These are phyloP conservation scores for Cacatua alba DNA, from an alignment of 2,113 vertebrate genomes.

Conservation along the genomic window DNA sequence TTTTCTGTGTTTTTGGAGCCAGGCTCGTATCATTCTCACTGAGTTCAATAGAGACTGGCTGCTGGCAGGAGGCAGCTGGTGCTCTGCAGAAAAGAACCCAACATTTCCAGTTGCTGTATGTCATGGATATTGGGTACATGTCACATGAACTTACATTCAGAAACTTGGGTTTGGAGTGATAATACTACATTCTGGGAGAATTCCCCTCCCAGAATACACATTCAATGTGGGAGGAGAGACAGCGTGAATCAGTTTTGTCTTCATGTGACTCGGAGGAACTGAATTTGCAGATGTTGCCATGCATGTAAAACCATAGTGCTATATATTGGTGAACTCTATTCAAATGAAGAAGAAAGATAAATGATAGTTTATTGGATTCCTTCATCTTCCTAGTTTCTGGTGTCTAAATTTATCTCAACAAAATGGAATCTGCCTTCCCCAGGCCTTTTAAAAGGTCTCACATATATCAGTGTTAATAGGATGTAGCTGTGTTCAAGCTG, in stretches of 20 bases:
- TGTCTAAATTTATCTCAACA: not conserved
- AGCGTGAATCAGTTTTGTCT: not conserved
- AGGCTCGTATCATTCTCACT: fast-evolving
- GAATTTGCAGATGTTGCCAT: not conserved
- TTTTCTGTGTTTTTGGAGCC: not conserved
- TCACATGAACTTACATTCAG: not conserved
- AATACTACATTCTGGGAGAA: not conserved
- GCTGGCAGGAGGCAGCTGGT: not conserved
- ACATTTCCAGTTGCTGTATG: not conserved
- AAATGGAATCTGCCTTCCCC: not conserved
- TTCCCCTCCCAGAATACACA: not conserved
- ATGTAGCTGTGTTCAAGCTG: not conserved
- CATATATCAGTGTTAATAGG: not conserved
- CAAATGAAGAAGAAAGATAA: not conserved
- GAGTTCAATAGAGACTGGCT: not conserved
- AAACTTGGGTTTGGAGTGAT: not conserved
- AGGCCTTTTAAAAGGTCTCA: not conserved
- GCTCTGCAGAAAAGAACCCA: not conserved
- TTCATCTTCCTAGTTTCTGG: not conserved
- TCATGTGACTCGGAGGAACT: not conserved
- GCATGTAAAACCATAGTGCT: not conserved
- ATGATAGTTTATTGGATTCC: not conserved
- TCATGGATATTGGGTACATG: not conserved
- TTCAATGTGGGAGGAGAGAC: not conserved
- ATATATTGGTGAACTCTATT: not conserved